Conservation (phyloP, 2,113 vertebrate species). For the Atrichornis clamosus region DNA sequence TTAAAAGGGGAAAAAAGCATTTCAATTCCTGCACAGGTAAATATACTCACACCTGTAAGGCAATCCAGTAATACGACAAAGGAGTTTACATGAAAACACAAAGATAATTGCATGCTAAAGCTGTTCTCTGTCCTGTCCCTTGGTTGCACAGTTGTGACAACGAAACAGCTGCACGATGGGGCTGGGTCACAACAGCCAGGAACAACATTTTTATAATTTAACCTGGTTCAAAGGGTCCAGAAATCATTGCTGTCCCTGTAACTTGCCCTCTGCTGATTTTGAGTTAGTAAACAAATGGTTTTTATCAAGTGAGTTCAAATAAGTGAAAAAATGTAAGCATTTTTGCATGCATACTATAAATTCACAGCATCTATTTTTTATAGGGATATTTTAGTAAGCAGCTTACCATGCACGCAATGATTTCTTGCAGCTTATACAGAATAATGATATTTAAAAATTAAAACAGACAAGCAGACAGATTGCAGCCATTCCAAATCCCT, state of each 20-base stretch:
- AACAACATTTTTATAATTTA: background rate
- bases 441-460: slow-evolving; percentile 16
- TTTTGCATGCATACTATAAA: background rate
- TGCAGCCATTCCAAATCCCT: slow-evolving; percentile 11
- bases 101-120: background rate
- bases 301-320: background rate
- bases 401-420: background rate
- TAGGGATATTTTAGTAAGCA: background rate
- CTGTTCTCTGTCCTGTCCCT: background rate
- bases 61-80: background rate
- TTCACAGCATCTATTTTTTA: background rate
- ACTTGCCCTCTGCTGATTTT: background rate
- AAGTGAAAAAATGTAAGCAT: background rate
- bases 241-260: background rate
- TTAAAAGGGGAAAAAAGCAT: background rate
- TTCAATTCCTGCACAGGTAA: background rate
- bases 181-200: background rate
- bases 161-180: background rate
- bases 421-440: slow-evolving; percentile 5
- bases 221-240: background rate
- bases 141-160: background rate
- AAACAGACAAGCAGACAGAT: slow-evolving; percentile 3
- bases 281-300: background rate
- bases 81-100: background rate
- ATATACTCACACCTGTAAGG: background rate